Base-by-base conservation (phyloP, 1,140 invertebrate genomes). In the Cydia splendana region DNA sequence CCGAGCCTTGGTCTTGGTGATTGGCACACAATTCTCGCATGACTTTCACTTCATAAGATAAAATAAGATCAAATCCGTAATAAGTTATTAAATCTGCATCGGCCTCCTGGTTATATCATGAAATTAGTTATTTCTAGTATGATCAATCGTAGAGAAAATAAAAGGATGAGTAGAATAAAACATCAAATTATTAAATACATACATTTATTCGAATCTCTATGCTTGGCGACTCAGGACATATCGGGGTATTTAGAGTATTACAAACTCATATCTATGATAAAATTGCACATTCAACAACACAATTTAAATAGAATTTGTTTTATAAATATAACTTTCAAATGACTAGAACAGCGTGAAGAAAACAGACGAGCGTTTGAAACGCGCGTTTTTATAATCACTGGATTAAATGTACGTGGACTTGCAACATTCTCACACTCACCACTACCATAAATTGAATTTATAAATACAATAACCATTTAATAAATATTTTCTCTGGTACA, bases 121-220 rank as follows among this genome's bases (percentile, higher is more conserved):
- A 48, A n/a, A n/a, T n/a, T n/a, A 48, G 0, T 15, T 13, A 51
- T 38, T 0, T 38, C 34, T 42, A 42, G 34, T 34, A 42, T 42
- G 38, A 10, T 7, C 38, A 42, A 42, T 42, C 9, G 9, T 42
- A 13, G 48, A 28, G 20, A 65, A 65, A 24, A n/a, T 20, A 65
- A n/a, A 65, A 30, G 28, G 24, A 0, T 65, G 57, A 51, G n/a
- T 18, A 18, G 10, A 74, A 53, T 74, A 74, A 74, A 74, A 74
- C 73, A 13, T 57, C 28, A 24, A 74, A 53, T 74, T 53, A 57
- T 74, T 76, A 76, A 67, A 67, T 76, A 76, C 75, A 76, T 76
- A 76, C 75, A 76, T 76, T 76, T 76, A 76, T 30, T 76, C 65
- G 53, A 76, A 67, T 62, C 18, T 76, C 75, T 76, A 76, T 76